These are phyloP conservation scores for Acanthoscelides obtectus DNA, from an alignment of 2,888 invertebrate genomes.

Conservation along the genomic window DNA sequence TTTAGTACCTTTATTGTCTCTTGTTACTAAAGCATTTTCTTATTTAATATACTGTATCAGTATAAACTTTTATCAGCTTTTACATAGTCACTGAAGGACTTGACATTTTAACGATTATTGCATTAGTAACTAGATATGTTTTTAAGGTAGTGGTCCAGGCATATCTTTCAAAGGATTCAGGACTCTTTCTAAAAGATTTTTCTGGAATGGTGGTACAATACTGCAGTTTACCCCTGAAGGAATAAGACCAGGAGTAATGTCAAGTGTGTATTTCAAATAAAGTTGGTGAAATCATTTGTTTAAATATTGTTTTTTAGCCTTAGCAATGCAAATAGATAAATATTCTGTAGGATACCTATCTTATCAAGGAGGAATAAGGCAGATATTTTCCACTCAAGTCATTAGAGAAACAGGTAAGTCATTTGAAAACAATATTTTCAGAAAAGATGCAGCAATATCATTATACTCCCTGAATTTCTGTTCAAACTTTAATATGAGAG, in stretches of 20 bases:
- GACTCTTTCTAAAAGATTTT: constrained; percentile 67
- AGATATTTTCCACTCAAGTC: constrained; percentile 76
- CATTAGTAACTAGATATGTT: not conserved
- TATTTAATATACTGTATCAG: no score
- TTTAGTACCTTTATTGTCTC: no score
- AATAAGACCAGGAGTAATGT: constrained; percentile 69
- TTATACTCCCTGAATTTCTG: no score
- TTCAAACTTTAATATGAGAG: no score
- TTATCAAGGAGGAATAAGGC: constrained; percentile 67
- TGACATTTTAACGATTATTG: no score
- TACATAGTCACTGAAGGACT: no score
- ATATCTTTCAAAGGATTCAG: constrained; percentile 75
- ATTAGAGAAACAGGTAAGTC: constrained; percentile 71
- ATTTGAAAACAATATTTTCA: not conserved
- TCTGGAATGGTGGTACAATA: constrained; percentile 70
- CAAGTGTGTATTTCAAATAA: constrained; percentile 56
- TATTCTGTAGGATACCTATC: constrained; percentile 86
- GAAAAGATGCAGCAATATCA: not conserved
- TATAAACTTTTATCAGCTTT: no score
- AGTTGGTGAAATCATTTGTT: not conserved
- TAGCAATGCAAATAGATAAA: constrained; percentile 82
- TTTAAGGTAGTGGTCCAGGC: constrained; percentile 63
- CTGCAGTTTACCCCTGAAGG: constrained; percentile 75
- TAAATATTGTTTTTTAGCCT: constrained; percentile 49
- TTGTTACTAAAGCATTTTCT: no score